A percentile compares a stretch with the other conserved stretches of the same genome.
phyloP scores from a whole-genome alignment of 1,140 invertebrate species.

The Notospermus geniculatus region DNA sequence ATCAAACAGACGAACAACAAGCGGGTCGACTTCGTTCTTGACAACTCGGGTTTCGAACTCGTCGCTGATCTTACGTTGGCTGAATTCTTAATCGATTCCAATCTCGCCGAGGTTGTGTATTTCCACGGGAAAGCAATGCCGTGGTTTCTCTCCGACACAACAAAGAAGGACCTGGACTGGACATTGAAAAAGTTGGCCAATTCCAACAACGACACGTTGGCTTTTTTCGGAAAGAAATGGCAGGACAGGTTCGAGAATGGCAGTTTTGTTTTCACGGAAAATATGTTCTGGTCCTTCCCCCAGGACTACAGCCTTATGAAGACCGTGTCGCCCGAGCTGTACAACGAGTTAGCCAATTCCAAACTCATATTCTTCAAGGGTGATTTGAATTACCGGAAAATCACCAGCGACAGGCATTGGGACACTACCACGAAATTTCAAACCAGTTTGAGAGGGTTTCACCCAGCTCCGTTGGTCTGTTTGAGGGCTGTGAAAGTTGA shows the following conservation, averaged over 20 bases:
- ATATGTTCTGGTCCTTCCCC: slow-evolving; percentile 86
- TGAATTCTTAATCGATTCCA: slow-evolving; percentile 69
- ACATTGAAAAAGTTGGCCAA: slow-evolving; percentile 53
- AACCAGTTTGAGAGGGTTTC: slow-evolving; percentile 73
- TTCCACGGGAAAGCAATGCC: slow-evolving; percentile 89
- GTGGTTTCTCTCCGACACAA: slow-evolving; percentile 96
- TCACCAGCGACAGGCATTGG: slow-evolving; percentile 88
- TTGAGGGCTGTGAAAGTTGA: slow-evolving; percentile 92
- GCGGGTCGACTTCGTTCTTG: slow-evolving; percentile 78
- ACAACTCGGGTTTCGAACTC: slow-evolving; percentile 93
- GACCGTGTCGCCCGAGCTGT: slow-evolving; percentile 65
- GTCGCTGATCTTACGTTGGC: slow-evolving; percentile 87
- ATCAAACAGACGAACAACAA: slow-evolving; percentile 42
- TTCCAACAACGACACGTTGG: slow-evolving; percentile 40
- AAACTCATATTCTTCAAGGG: slow-evolving; percentile 89
- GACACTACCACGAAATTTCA: slow-evolving; percentile 68
- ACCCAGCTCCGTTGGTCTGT: slow-evolving; percentile 74
- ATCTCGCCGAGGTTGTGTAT: slow-evolving; percentile 70
- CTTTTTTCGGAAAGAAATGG: slow-evolving; percentile 44
- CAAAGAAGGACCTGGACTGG: slow-evolving; percentile 73
- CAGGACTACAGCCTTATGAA: slow-evolving; percentile 79
- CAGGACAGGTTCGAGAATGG: slow-evolving; percentile 38
- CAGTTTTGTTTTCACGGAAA: slow-evolving; percentile 54
- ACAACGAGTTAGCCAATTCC: slow-evolving; percentile 68
- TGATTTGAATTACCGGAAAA: slow-evolving; percentile 91